Evolutionary conservation across 2,797 vertebrate genomes (phyloP).

Genomic region (Smutsia gigantea): DNA sequence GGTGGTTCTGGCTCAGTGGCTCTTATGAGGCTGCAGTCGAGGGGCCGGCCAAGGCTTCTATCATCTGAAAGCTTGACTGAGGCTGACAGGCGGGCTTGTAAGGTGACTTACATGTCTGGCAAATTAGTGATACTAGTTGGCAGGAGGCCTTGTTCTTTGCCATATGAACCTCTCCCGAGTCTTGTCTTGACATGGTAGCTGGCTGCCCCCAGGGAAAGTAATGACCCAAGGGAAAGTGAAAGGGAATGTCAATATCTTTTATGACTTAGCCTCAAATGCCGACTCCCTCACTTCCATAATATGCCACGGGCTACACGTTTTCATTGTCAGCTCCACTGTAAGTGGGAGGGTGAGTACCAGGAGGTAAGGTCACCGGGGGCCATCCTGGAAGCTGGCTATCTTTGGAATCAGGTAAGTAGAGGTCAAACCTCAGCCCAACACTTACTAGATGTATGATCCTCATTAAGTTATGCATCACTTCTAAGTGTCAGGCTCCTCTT

Average conservation of each 20-base stretch:
- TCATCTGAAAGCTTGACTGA: background rate
- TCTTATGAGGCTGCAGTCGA: background rate
- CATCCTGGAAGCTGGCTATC: background rate
- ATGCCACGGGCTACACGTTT: background rate
- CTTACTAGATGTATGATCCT: background rate
- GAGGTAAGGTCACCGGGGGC: background rate
- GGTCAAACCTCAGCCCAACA: background rate
- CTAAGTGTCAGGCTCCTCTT: background rate
- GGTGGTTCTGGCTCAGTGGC: background rate
- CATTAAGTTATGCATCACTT: background rate
- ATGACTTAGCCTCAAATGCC: background rate
- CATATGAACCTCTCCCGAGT: background rate
- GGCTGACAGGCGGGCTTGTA: background rate
- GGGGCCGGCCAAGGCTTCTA: background rate
- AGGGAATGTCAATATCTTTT: background rate
- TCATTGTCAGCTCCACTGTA: background rate
- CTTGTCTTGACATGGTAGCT: background rate
- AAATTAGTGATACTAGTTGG: background rate
- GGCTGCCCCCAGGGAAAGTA: background rate
- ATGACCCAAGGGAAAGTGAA: background rate
- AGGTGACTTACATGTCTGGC: background rate
- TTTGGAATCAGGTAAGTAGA: background rate
- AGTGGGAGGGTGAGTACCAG: background rate
- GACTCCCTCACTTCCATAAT: background rate
- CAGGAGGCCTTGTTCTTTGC: background rate